Percentiles rank a stretch among this genome's conserved stretches.
Conservation (phyloP, 2,113 vertebrate genomes). For the Tragelaphus buxtoni region DNA sequence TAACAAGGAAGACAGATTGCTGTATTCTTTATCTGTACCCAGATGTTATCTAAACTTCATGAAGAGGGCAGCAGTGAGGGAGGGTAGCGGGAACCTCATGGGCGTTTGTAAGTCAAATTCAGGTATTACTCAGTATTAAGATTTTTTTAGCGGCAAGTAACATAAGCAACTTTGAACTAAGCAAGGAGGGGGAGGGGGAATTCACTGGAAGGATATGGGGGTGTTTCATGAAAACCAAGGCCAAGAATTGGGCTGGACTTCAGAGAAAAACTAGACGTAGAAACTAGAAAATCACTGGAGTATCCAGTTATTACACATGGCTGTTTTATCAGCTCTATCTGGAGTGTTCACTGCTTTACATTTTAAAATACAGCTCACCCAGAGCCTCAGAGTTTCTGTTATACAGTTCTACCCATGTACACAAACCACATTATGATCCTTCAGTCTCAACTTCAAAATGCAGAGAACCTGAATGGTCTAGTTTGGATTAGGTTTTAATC, state of each 20-base stretch:
- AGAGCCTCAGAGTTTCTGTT: not conserved
- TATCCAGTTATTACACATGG: not conserved
- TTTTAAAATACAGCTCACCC: not conserved
- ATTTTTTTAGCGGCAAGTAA: not conserved
- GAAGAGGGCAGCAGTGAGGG: not conserved
- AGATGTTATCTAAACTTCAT: not conserved
- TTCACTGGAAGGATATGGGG: not conserved
- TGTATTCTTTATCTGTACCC: not conserved
- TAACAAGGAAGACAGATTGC: not conserved
- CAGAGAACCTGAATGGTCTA: not conserved
- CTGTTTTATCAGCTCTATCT: not conserved
- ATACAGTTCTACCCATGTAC: not conserved
- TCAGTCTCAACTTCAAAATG: not conserved
- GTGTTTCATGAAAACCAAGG: not conserved
- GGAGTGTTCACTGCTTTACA: not conserved
- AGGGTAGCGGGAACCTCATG: not conserved
- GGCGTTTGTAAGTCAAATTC: not conserved
- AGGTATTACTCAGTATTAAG: not conserved
- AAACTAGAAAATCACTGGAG: not conserved
- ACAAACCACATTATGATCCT: not conserved
- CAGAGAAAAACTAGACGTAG: not conserved
- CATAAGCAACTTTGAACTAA: not conserved
- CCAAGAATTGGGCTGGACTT: not conserved
- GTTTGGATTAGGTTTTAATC: conserved; percentile 9
- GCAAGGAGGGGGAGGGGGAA: not conserved